Conservation (phyloP, 2,888 invertebrate species). For the Exephanes ischioxanthus region DNA sequence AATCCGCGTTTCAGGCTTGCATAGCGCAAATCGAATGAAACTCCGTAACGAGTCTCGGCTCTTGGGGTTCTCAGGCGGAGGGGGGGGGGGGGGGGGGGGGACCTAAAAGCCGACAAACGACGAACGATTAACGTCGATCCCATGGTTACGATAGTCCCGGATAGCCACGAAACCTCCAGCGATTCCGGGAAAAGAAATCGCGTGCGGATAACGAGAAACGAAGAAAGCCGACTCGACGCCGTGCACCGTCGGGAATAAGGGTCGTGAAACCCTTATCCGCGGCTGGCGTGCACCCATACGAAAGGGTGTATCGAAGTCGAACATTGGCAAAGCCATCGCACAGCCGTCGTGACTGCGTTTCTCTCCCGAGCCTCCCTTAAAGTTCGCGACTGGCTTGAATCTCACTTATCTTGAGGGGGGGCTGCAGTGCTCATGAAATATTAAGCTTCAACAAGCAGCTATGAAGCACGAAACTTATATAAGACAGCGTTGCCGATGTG, state of each 20-base stretch:
- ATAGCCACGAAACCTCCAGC: conserved; percentile 33
- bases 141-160: conserved; percentile 61
- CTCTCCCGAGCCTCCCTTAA: neutral
- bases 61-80: neutral
- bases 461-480: conserved; percentile 56
- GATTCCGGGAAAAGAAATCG: conserved; percentile 77
- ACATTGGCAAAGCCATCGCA: conserved; percentile 3
- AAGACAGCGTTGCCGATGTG: conserved; percentile 34
- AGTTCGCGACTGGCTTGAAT: conserved; percentile 12
- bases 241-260: neutral
- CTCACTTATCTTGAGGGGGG: conserved; percentile 33
- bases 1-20: conserved; percentile 19
- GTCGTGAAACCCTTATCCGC: conserved; percentile 61
- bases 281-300: conserved; percentile 39
- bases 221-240: conserved; percentile 63
- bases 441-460: conserved; percentile 55
- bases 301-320: conserved; percentile 22
- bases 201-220: conserved; percentile 76
- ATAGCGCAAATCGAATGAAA: conserved; percentile 39
- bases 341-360: conserved; percentile 34
- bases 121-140: conserved; percentile 70
- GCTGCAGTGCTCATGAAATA: conserved; percentile 56
- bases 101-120: conserved; percentile 62
- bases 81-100: conserved; percentile 15
- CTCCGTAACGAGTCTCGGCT: conserved; percentile 38